Base-by-base conservation (phyloP, 2,113 vertebrate species). In the Psittacara wagleri region DNA sequence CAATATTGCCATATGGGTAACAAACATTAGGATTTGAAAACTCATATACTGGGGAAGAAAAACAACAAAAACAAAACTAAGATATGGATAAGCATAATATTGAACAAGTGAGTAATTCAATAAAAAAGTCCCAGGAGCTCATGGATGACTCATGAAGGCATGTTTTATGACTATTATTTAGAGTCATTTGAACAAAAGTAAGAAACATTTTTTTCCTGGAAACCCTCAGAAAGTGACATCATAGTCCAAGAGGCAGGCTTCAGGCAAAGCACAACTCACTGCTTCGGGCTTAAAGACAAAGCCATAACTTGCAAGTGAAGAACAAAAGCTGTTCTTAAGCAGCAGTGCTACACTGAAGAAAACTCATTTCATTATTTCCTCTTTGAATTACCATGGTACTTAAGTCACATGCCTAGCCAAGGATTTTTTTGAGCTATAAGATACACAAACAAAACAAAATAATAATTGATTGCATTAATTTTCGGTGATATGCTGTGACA, bases 1-100 rank as follows among this genome's bases (percentile, higher is more conserved):
- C 29, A 35, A 62, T 59, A 96, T 29, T 73, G 68, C 11, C 74
- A 83, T 14, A 41, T 96, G 91, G 10, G 17, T 39, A 77, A 74
- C 49, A 83, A 96, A 62, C 31, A 89, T 13, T 39, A 93, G 44
- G 22, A 79, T 31, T 33, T 96, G 69, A 77, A 97, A 77, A 78
- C 20, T 54, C 54, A 86, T 29, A 68, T 94, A 96, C 93, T 96
- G 33, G 33, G 33, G 54, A 88, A 95, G 95, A 88, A 88, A 4
- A 63, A 59, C 33, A 59, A n/a, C 33, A n/a, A 15, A 59, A 59
- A 10, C 9, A 66, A 43, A 66, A 7, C 37, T 13, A 29, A 77
- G 35, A 67, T 52, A 61, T 6, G 4, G 31, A 64, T 68, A 75
- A 76, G 39, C 18, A 85, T 44, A 49, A 67, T 49, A 85, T 20